These are phyloP conservation scores for Diploscapter pachys DNA, from an alignment of 1,140 invertebrate species.

Conservation along the genomic window DNA sequence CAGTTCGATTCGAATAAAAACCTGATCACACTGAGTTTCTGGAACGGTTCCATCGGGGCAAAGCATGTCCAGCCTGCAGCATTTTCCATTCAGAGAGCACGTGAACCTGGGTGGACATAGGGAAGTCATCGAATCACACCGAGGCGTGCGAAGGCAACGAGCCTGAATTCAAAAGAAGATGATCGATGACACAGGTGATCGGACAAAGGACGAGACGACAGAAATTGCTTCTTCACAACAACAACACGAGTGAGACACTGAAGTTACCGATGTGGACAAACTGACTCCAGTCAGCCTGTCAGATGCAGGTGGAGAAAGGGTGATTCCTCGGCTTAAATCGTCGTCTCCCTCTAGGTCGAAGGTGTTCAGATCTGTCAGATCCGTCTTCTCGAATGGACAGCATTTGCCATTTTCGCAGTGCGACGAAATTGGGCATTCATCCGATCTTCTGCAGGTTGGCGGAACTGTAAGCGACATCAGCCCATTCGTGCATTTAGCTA, in stretches of 20 bases:
- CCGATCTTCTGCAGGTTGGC: slow-evolving; percentile 6
- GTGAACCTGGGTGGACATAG: slow-evolving; percentile 31
- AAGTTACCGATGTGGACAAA: too few species aligned
- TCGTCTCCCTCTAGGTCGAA: not conserved
- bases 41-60: slow-evolving; percentile 33
- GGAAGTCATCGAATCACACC: slow-evolving; percentile 11
- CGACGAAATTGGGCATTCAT: slow-evolving; percentile 36
- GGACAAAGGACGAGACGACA: not conserved
- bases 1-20: not conserved
- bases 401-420: slow-evolving; percentile 30
- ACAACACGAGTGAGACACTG: too few species aligned
- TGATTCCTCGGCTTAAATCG: too few species aligned
- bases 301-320: too few species aligned
- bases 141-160: slow-evolving; percentile 15
- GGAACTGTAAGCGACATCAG: slow-evolving; percentile 33
- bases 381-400: slow-evolving; percentile 11
- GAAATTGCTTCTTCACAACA: not conserved
- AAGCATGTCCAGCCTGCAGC: slow-evolving; percentile 18
- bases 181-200: not conserved
- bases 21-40: slow-evolving; percentile 7
- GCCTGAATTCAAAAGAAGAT: not conserved
- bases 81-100: slow-evolving; percentile 31
- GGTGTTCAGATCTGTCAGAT: not conserved
- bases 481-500: slow-evolving; percentile 28
- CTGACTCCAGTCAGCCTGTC: too few species aligned